These are phyloP conservation scores for Umimayanthus kanabou DNA, from an alignment of 92 coral and sea anemone species.

Conservation along the genomic window DNA sequence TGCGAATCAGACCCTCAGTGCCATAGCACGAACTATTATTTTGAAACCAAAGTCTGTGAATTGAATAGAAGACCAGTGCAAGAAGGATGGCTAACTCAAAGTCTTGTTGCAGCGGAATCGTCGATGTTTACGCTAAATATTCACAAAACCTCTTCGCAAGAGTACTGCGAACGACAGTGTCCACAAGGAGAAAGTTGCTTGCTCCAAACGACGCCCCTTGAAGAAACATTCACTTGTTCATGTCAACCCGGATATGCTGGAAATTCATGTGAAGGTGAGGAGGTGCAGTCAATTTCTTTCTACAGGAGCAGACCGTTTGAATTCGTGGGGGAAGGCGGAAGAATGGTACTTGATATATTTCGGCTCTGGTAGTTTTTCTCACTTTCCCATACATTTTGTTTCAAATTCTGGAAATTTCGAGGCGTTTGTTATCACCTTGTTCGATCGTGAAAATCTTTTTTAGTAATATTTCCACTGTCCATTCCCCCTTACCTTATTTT, in stretches of 20 bases:
- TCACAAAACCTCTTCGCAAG: not conserved
- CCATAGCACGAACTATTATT: constrained; percentile 20
- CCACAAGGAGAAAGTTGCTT: not conserved
- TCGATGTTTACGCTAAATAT: constrained; percentile 13
- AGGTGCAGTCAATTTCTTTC: not conserved
- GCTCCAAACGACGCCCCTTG: not conserved
- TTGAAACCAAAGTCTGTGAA: constrained; percentile 10
- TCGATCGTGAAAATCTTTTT: too few species aligned
- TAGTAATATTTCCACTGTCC: not conserved
- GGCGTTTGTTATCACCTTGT: not conserved
- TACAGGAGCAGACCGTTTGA: too few species aligned
- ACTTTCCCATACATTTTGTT: not conserved
- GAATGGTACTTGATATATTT: not conserved
- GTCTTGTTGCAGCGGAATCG: not conserved
- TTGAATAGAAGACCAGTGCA: not conserved
- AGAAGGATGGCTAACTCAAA: not conserved
- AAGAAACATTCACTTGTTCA: not conserved
- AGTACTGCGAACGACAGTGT: not conserved
- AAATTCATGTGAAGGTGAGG: constrained; percentile 9
- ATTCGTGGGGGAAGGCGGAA: not conserved
- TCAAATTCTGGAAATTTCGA: not conserved
- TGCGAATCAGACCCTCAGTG: not conserved
- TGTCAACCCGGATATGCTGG: not conserved
- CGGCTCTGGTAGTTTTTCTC: too few species aligned
- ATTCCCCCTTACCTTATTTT: not conserved